A percentile compares a stretch with the other conserved stretches of the same genome.
phyloP scores from a whole-genome alignment of 37 sponge, comb jelly and placozoan species.

The Beroe forskalii region DNA sequence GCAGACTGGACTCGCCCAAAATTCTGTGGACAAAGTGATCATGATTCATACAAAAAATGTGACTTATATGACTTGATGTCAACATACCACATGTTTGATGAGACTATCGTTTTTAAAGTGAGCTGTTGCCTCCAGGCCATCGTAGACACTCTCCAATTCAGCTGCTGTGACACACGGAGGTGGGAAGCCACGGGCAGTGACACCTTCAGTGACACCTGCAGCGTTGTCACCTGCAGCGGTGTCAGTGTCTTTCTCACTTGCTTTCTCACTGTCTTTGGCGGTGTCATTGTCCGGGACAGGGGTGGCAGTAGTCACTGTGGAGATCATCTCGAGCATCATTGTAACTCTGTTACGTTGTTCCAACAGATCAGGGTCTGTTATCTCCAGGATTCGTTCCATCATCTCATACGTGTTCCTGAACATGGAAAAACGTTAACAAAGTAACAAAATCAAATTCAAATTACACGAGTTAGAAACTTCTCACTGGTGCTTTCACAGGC shows the following conservation, averaged over 20 bases:
- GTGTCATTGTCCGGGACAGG: background rate
- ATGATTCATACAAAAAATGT: too few species aligned
- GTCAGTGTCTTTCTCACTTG: background rate
- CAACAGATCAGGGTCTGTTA: background rate
- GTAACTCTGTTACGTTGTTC: slow-evolving; percentile 13
- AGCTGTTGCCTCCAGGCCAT: slow-evolving; percentile 8
- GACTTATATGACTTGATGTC: too few species aligned
- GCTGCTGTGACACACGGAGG: background rate
- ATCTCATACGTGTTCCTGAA: background rate
- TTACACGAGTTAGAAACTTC: too few species aligned
- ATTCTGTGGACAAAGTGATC: too few species aligned
- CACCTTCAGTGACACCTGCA: too few species aligned
- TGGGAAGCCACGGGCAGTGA: background rate
- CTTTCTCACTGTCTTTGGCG: too few species aligned
- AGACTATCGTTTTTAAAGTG: slow-evolving; percentile 50
- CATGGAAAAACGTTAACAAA: too few species aligned
- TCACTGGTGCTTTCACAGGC: too few species aligned
- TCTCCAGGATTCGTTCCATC: slow-evolving; percentile 22
- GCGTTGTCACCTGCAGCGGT: too few species aligned
- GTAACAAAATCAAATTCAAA: too few species aligned
- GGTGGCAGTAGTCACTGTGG: background rate
- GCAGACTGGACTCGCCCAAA: too few species aligned
- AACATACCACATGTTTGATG: slow-evolving; percentile 41
- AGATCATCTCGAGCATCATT: slow-evolving; percentile 48
- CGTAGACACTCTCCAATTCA: background rate